Conservation (phyloP, 2,113 vertebrate species). For the Garra rufa region DNA sequence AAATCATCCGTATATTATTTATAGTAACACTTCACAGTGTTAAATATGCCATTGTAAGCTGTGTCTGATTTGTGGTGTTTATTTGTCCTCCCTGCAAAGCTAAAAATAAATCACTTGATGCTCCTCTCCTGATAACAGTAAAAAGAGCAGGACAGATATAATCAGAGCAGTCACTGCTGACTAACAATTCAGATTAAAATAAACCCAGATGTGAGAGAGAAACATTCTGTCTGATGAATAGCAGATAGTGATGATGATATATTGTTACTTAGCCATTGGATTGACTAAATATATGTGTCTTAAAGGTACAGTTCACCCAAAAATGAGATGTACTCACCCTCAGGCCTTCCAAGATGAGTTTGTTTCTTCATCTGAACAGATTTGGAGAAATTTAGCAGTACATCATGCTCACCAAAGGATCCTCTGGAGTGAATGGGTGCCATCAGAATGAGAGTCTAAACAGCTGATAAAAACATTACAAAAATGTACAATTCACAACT, state of each 20-base stretch:
- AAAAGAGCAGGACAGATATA: background rate
- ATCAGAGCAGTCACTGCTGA: conserved; percentile 1
- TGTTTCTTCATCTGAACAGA: too few species aligned
- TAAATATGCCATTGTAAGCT: background rate
- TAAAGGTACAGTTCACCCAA: too few species aligned
- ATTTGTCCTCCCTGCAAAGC: conserved; percentile 4
- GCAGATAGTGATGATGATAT: background rate
- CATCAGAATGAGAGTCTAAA: too few species aligned
- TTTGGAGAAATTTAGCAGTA: too few species aligned
- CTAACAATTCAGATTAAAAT: background rate
- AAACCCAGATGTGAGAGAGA: background rate
- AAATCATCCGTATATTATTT: background rate
- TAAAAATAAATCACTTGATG: conserved; percentile 22
- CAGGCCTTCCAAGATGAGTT: too few species aligned
- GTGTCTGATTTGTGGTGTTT: background rate
- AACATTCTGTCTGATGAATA: background rate
- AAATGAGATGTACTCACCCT: too few species aligned
- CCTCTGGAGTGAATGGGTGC: too few species aligned
- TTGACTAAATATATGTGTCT: background rate
- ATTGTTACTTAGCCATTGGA: background rate
- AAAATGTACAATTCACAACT: too few species aligned
- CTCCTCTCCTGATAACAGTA: background rate
- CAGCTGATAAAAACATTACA: too few species aligned
- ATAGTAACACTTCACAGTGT: conserved; percentile 1
- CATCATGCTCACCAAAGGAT: too few species aligned